Evolutionary conservation across 1,140 invertebrate genomes (phyloP).

Genomic region (Heliconius nattereri): DNA sequence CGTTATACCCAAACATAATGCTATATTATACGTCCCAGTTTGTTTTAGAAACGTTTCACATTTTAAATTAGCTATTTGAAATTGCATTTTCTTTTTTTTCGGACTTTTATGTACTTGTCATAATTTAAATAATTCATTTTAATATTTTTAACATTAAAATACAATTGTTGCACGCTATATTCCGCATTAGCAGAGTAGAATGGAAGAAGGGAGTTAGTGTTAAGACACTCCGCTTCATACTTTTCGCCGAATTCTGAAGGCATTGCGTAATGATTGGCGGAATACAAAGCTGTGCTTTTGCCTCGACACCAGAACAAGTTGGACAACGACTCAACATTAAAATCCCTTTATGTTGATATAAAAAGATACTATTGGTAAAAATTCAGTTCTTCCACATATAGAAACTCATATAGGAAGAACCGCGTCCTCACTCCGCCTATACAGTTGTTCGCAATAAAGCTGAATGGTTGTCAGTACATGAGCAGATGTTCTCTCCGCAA

Average conservation of each 20-base stretch:
- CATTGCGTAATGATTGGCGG: too few relatives aligned
- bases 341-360: background rate
- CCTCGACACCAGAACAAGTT: too few relatives aligned
- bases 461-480: constrained; percentile 23
- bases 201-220: too few relatives aligned
- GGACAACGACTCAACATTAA: background rate
- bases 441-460: constrained; percentile 2
- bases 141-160: too few relatives aligned
- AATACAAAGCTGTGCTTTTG: too few relatives aligned
- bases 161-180: too few relatives aligned
- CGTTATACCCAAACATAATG: constrained; percentile 66
- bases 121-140: background rate
- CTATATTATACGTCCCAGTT: constrained; percentile 50
- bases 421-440: background rate
- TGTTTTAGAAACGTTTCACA: constrained; percentile 5
- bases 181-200: too few relatives aligned
- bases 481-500: constrained; percentile 32
- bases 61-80: background rate
- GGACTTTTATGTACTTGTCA: too few relatives aligned
- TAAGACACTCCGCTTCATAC: too few relatives aligned
- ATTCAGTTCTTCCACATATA: background rate
- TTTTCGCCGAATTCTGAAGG: too few relatives aligned
- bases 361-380: background rate
- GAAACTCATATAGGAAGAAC: background rate
- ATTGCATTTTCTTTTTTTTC: background rate